Percentiles rank a stretch among this genome's conserved stretches.
Evolutionary conservation across 1,140 invertebrate genomes (phyloP).

Genomic region (Lanistes nyassanus): DNA sequence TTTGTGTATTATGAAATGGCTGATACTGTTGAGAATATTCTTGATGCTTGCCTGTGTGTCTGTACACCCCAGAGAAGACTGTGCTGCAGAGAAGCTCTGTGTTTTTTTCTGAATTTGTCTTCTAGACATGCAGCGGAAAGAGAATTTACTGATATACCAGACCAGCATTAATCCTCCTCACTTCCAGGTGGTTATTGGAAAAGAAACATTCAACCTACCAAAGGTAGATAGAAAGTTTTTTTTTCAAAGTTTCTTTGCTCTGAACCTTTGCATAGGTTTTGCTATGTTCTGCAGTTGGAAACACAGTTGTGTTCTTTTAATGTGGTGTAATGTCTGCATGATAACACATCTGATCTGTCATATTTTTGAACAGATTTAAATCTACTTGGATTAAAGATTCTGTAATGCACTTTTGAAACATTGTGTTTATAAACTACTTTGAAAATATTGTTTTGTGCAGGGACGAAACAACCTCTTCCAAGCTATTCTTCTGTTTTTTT

Average conservation of each 20-base stretch:
- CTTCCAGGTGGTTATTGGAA: conserved; percentile 76
- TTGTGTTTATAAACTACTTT: not conserved
- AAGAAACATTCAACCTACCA: conserved; percentile 74
- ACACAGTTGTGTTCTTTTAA: not conserved
- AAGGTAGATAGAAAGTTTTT: conserved; percentile 68
- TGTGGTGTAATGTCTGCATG: too few relatives aligned
- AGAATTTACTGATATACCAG: conserved; percentile 65
- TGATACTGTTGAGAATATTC: too few relatives aligned
- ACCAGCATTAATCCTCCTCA: conserved; percentile 76
- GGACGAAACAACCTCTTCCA: conserved; percentile 87
- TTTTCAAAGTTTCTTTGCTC: conserved; percentile 1
- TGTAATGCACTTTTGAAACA: not conserved
- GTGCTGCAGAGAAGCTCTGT: not conserved
- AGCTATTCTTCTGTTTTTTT: conserved; percentile 81
- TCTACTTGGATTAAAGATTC: not conserved
- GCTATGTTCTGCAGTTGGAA: not conserved
- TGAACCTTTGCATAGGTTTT: not conserved
- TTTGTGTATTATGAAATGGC: too few relatives aligned
- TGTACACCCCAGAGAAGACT: too few relatives aligned
- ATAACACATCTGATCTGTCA: too few relatives aligned
- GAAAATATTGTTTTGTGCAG: conserved; percentile 64
- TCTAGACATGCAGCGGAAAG: conserved; percentile 58
- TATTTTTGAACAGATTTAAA: not conserved
- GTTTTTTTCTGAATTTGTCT: conserved; percentile 9
- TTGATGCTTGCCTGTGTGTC: too few relatives aligned